Base-by-base conservation (phyloP, 2,113 vertebrate species). In the Myocastor coypus region DNA sequence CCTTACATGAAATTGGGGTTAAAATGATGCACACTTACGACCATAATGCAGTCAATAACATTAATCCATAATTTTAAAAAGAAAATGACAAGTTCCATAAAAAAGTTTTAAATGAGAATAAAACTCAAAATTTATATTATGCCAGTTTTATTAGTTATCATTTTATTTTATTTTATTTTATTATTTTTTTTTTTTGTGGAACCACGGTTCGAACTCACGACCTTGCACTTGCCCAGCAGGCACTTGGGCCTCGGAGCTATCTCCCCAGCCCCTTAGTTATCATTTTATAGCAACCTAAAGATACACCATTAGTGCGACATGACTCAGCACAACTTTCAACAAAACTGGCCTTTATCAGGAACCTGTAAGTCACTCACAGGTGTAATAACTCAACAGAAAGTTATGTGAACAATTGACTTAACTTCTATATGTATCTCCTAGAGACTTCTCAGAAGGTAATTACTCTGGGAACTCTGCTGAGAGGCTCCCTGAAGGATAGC, bases 11-110 rank as follows among this genome's bases (percentile, higher is more conserved):
- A 93, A 50, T 71, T 61, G 80, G 11, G 9, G 22, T 86, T 61
- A 87, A 91, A 80, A 80, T 91, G 8, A 82, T 92, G 89, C 91
- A 26, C 50, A 14, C 19, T 94, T 90, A 64, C 5, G 89, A 87
- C 8, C 5, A 4, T 87, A 83, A 86, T 12, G 12, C 63, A 61
- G 12, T 1, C 28, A 86, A 73, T 69, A 32, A 55, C 73, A 32
- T 63, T 89, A 57, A 87, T 40, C 34, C 24, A 42, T 22, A 87
- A 24, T 19, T 64, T 52, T 32, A 46, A 26, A 80, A 90, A 68
- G 69, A 40, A 68, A 88, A 78, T 37, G 52, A 22, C 3, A 91
- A 2, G 0, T 26, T 57, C 68, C 7, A 57, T 73, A 4, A 88
- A 92, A 90, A 63, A 55, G 5, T 24, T 78, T 66, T 19, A 85